Base-by-base conservation (phyloP, 2,113 vertebrate species). In the Lucifuga dentata region DNA sequence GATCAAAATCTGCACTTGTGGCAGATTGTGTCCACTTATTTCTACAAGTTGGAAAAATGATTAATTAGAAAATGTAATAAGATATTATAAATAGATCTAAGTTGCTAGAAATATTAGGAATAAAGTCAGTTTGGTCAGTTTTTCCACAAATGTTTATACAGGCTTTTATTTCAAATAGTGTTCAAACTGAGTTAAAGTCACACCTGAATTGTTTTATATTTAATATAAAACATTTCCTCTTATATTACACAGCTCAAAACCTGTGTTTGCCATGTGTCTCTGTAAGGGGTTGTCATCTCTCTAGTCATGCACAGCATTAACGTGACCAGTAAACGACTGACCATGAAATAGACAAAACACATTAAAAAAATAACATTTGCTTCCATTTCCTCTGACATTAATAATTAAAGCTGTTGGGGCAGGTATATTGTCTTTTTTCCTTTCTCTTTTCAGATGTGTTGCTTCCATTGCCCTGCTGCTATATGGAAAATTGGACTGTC, bases 401-500 rank as follows among this genome's bases (percentile, higher is more conserved):
- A 87, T 84, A 79, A 83, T 86, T 84, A 52, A 89, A 73, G 53
- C 51, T 56, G 26, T 23, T 49, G 21, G 49, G 49, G 13, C 53
- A 20, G 66, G 45, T 64, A 45, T 59, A 62, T 21, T 62, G 50
- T 59, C 17, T 62, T 50, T 64, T 56, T 45, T 11, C 9, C 10
- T 11, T 43, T 20, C 40, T 55, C 57, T 44, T 41, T 39, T 11
- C 35, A 11, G 11, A 44, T 52, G 48, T 38, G 13, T 63, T 61
- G 58, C 64, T 73, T 40, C 53, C 43, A 64, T 65, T 66, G 40
- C 48, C 64, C 46, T 52, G 51, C 51, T 60, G 17, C 35, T 63
- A 15, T 53, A 26, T 29, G 35, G 67, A 50, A 83, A 76, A 77
- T 56, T 53, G 68, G 16, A 68, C 61, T 64, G 62, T 73, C 44